Percentiles rank a stretch among this genome's conserved stretches.
Evolutionary conservation across 2,797 vertebrate genomes (phyloP).

Genomic region (Acestrorhynchus altus): DNA sequence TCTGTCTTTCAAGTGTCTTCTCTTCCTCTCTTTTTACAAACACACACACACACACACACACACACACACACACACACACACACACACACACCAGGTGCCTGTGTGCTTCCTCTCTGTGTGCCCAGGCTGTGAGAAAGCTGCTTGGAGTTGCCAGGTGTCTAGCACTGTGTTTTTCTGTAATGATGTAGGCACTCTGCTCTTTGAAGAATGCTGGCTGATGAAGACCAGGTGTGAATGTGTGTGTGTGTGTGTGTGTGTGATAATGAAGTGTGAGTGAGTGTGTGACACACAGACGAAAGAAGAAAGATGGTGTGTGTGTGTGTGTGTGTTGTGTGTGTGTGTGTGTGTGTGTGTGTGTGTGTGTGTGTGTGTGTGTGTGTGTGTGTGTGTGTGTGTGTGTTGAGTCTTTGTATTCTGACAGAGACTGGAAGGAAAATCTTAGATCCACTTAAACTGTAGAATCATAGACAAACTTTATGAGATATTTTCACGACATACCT

Average conservation of each 20-base stretch:
- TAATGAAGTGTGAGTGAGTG: neutral
- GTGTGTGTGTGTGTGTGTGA: conserved; percentile 33
- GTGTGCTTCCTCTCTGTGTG: conserved; percentile 53
- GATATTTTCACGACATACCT: neutral
- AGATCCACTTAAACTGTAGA: too few relatives aligned
- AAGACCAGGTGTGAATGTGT: conserved; percentile 57
- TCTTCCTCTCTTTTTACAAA: neutral
- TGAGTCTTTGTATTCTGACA: conserved; percentile 66
- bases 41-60: conserved; percentile 1
- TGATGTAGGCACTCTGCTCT: conserved; percentile 47
- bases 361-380: conserved; percentile 2
- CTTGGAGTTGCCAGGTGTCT: conserved; percentile 61
- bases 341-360: conserved; percentile 25
- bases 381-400: conserved; percentile 20
- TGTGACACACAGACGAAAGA: conserved; percentile 8
- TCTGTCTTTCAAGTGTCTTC: neutral
- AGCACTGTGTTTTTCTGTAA: conserved; percentile 51
- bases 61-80: conserved; percentile 15
- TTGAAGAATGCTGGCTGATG: conserved; percentile 54
- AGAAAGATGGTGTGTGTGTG: conserved; percentile 24
- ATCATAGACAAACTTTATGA: too few relatives aligned
- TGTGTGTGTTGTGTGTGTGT: conserved; percentile 33
- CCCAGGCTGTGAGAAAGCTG: conserved; percentile 52
- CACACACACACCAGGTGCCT: conserved; percentile 36
- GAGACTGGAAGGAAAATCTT: neutral